Evolutionary conservation across 2,888 invertebrate genomes (phyloP).

Genomic region (Agapostemon virescens): DNA sequence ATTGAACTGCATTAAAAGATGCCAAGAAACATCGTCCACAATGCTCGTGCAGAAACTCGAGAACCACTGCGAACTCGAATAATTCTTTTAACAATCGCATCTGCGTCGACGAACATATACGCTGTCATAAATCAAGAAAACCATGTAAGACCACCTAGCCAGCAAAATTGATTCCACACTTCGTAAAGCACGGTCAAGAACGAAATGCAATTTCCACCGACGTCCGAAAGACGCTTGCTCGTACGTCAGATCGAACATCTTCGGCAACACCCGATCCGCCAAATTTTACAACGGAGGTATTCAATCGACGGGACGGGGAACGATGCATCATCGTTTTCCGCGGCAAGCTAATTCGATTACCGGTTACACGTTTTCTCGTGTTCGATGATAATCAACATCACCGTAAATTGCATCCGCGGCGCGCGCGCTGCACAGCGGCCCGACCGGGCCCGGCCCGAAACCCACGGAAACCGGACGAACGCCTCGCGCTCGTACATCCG

Average conservation of each 20-base stretch:
- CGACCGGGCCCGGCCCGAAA: constrained; percentile 20
- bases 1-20: too few species aligned
- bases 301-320: background rate
- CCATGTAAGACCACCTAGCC: background rate
- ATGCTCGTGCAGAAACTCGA: too few species aligned
- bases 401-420: constrained; percentile 33
- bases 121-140: background rate
- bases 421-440: background rate
- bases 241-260: background rate
- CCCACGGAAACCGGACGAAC: constrained; percentile 18
- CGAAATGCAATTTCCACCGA: background rate
- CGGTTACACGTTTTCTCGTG: constrained; percentile 37
- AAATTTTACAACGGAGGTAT: background rate
- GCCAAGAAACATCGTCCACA: too few species aligned
- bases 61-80: too few species aligned
- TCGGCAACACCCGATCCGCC: background rate
- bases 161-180: background rate
- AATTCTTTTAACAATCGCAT: too few species aligned
- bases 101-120: too few species aligned
- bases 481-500: constrained; percentile 28
- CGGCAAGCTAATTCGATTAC: constrained; percentile 45
- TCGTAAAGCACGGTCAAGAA: background rate
- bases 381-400: constrained; percentile 43
- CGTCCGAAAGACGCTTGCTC: background rate
- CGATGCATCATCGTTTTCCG: constrained; percentile 24